Percentiles rank a stretch among this genome's conserved stretches.
phyloP scores from a whole-genome alignment of 1,140 invertebrate genomes.

The Episyrphus balteatus region DNA sequence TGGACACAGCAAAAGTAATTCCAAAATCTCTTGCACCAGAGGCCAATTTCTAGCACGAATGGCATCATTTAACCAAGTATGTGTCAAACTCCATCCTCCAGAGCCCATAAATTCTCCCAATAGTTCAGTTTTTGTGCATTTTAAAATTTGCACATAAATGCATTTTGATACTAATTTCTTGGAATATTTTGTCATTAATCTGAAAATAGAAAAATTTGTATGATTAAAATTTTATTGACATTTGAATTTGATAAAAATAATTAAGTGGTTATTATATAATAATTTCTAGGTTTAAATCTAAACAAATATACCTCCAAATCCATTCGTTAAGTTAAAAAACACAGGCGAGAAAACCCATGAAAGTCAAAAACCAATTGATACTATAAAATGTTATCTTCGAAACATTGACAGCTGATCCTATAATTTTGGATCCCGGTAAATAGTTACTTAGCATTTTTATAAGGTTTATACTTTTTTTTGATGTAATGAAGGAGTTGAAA shows the following conservation, averaged over 20 bases:
- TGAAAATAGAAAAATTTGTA: constrained; percentile 43
- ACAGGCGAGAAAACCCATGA: too few species aligned
- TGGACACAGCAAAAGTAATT: constrained; percentile 70
- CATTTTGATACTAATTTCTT: constrained; percentile 93
- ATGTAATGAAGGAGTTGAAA: too few species aligned
- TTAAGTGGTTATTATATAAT: background rate
- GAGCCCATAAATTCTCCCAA: constrained; percentile 78
- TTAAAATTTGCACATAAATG: constrained; percentile 88
- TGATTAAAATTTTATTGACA: background rate
- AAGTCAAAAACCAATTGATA: too few species aligned
- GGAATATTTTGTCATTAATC: constrained; percentile 90
- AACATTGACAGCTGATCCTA: too few species aligned
- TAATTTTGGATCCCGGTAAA: too few species aligned
- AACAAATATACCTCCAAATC: too few species aligned
- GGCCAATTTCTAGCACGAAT: constrained; percentile 73
- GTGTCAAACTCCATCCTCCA: constrained; percentile 81
- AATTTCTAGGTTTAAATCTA: constrained; percentile 3
- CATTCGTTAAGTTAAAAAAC: too few species aligned
- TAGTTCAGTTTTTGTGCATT: constrained; percentile 72
- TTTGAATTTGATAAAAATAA: background rate
- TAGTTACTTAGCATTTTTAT: too few species aligned
- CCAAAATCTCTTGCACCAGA: constrained; percentile 72
- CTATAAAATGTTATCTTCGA: too few species aligned
- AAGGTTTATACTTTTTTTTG: too few species aligned
- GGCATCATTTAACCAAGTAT: constrained; percentile 79